Evolutionary conservation across 2,888 invertebrate species (phyloP).

Genomic region (Xanthia togata): DNA sequence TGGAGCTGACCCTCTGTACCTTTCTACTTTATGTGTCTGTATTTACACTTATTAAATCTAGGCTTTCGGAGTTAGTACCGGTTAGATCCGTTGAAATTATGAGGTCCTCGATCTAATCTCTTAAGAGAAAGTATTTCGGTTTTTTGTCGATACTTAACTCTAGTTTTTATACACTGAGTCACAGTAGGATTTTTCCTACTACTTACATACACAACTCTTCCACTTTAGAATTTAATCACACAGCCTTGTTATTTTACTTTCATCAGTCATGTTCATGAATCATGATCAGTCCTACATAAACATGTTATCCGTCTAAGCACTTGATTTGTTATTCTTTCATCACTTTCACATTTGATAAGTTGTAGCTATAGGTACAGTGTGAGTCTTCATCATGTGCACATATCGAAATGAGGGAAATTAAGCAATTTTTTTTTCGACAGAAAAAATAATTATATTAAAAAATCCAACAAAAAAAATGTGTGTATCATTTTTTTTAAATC

Average conservation of each 20-base stretch:
- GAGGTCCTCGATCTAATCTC: conserved; percentile 13
- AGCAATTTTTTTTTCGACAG: too few species aligned
- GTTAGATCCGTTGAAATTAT: conserved; percentile 15
- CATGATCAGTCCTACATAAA: background rate
- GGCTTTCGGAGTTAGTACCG: conserved; percentile 20
- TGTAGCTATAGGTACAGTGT: background rate
- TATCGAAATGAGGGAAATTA: too few species aligned
- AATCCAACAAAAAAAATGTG: too few species aligned
- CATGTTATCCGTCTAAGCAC: background rate
- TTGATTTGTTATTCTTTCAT: conserved; percentile 7
- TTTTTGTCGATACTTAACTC: conserved; percentile 43
- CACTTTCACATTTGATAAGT: background rate
- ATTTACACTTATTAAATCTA: conserved; percentile 33
- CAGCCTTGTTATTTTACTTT: conserved; percentile 11
- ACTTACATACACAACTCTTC: conserved; percentile 69
- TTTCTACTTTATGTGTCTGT: background rate
- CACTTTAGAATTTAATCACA: background rate
- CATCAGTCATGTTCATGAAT: conserved; percentile 3
- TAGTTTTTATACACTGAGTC: conserved; percentile 3
- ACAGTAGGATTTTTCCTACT: conserved; percentile 14
- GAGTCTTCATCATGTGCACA: too few species aligned
- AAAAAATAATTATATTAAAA: too few species aligned
- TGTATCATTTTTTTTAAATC: too few species aligned
- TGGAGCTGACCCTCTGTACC: background rate
- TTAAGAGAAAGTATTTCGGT: conserved; percentile 35